Conservation (phyloP, 2,888 invertebrate genomes). For the Synanthedon vespiformis region DNA sequence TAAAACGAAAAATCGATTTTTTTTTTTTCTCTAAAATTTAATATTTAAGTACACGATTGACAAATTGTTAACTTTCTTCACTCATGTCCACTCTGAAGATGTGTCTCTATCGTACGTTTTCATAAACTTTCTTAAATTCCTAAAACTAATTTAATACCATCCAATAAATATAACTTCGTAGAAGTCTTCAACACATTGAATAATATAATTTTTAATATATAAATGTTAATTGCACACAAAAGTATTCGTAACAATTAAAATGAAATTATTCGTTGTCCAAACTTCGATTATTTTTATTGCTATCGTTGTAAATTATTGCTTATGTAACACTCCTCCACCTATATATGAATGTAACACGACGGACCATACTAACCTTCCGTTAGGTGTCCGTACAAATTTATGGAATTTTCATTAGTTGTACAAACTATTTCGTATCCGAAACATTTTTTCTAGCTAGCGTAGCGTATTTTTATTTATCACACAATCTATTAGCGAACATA, state of each 20-base stretch:
- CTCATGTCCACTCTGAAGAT: no score
- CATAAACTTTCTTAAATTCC: background rate
- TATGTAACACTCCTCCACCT: constrained; percentile 20
- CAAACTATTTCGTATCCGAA: no score
- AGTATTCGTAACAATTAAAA: constrained; percentile 21
- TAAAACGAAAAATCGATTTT: no score
- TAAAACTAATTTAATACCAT: background rate
- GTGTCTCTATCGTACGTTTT: background rate
- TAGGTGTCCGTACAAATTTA: no score
- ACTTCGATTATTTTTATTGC: constrained; percentile 34
- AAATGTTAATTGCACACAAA: constrained; percentile 16
- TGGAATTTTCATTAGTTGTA: no score
- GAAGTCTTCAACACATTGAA: background rate
- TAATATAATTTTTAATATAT: background rate
- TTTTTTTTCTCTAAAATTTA: no score
- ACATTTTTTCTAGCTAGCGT: no score
- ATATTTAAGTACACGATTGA: no score
- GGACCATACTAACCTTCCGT: background rate
- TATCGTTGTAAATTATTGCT: constrained; percentile 31
- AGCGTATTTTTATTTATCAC: no score
- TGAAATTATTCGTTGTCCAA: constrained; percentile 42
- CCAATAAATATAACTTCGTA: background rate
- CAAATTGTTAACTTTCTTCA: no score
- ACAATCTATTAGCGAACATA: no score
- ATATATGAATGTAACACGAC: constrained; percentile 12